These are phyloP conservation scores for Sepioteuthis lessoniana DNA, from an alignment of 2,888 invertebrate species.

Conservation along the genomic window DNA sequence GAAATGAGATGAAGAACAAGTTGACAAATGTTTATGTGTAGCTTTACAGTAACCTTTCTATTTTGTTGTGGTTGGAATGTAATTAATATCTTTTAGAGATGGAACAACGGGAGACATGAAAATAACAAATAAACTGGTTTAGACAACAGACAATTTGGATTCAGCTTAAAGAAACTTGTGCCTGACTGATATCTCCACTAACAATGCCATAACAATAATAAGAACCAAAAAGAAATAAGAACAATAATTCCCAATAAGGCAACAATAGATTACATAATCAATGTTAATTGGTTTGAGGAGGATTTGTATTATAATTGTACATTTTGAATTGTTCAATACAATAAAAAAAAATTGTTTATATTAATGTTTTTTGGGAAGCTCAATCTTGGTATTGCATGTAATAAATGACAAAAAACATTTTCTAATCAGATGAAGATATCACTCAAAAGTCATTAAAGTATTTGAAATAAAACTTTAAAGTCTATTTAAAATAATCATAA, in stretches of 20 bases:
- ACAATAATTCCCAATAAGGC: neutral
- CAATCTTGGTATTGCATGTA: too few species aligned
- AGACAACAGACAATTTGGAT: neutral
- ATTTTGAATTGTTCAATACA: neutral
- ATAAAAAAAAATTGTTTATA: neutral
- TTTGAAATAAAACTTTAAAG: too few species aligned
- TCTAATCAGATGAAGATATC: too few species aligned
- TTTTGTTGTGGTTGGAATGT: neutral
- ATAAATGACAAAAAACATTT: too few species aligned
- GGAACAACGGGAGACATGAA: neutral
- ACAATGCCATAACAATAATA: neutral
- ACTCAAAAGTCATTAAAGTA: too few species aligned
- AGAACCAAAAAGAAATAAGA: neutral
- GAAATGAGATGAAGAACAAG: neutral
- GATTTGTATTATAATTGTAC: neutral
- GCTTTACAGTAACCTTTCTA: neutral
- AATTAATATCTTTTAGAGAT: conserved; percentile 17
- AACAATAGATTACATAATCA: neutral
- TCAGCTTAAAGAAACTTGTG: neutral
- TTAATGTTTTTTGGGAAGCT: neutral
- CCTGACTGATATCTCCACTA: neutral
- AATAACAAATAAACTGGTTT: neutral
- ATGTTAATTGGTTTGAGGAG: neutral
- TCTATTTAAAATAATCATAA: too few species aligned
- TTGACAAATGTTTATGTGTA: neutral